A percentile compares a stretch with the other conserved stretches of the same genome.
phyloP scores from a whole-genome alignment of 1,140 invertebrate genomes.

The Venturia canescens region DNA sequence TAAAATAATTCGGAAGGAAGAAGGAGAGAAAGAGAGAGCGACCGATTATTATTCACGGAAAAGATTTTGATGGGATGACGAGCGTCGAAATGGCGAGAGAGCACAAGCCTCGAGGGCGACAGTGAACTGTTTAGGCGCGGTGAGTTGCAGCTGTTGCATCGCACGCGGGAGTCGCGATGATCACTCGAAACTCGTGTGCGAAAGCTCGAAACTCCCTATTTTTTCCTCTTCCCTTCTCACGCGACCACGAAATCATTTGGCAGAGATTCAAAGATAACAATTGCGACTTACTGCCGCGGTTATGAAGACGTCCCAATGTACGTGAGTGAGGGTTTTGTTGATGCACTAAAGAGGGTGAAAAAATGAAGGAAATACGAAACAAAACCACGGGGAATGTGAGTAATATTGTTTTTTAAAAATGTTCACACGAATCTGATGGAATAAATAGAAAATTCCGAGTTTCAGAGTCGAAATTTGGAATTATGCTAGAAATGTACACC shows the following conservation, averaged over 20 bases:
- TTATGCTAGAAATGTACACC: too few relatives aligned
- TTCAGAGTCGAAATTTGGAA: too few relatives aligned
- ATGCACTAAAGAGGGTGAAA: neutral
- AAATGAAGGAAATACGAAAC: neutral
- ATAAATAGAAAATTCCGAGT: too few relatives aligned
- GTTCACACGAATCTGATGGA: too few relatives aligned
- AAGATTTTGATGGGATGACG: slow-evolving; percentile 8
- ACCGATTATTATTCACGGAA: slow-evolving; percentile 29
- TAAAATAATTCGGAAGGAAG: slow-evolving; percentile 22
- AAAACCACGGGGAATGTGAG: neutral
- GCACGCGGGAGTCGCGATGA: slow-evolving; percentile 49
- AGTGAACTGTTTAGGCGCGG: slow-evolving; percentile 41
- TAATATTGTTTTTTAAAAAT: too few relatives aligned
- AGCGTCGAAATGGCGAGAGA: slow-evolving; percentile 9
- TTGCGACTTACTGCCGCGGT: neutral
- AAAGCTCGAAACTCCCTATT: slow-evolving; percentile 36
- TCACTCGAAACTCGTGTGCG: slow-evolving; percentile 50
- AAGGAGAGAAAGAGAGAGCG: neutral
- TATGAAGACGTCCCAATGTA: slow-evolving; percentile 1
- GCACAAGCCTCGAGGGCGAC: slow-evolving; percentile 32
- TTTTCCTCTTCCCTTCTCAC: neutral
- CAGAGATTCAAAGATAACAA: slow-evolving; percentile 49
- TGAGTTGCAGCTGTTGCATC: slow-evolving; percentile 50
- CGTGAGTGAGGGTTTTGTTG: neutral
- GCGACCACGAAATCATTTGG: slow-evolving; percentile 37